Base-by-base conservation (phyloP, 2,888 invertebrate species). In the Colostygia pectinataria region DNA sequence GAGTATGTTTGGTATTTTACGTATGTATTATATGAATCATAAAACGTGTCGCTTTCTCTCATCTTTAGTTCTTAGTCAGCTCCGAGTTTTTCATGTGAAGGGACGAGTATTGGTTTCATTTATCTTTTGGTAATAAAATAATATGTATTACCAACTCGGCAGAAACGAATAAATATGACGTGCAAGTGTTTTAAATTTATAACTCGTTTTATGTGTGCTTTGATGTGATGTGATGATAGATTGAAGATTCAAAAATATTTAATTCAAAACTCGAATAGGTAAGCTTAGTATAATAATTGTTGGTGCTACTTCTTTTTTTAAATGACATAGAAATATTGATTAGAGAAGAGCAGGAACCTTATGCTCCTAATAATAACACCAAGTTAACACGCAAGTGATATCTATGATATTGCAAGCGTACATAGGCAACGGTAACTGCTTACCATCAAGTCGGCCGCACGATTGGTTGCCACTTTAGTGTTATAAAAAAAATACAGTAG, bases 1-100 rank as follows among this genome's bases (percentile, higher is more conserved):
- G 31, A 53, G 48, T 56, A 53, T 53, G 53, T 53, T 54, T 10
- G 34, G 42, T 52, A 48, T 34, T 43, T 44, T 55, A 36, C 42
- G 33, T 33, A 13, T 32, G 28, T 12, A 12, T 10, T n/a, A 20
- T 6, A 13, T 58, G 58, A 58, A 37, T 55, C 55, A 55, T 45
- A 6, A 20, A 5, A 4, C 5, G 4, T 2, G 32, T 36, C 32
- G 43, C 12, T 40, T 43, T 37, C 27, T 27, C 42, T 34, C 25
- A 9, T 20, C 23, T 34, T 39, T 14, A 15, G 32, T 40, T 50
- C 6, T 50, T 41, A 45, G 51, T 46, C 32, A 46, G 37, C 18
- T 14, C 23, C 7, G 27, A 44, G 36, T 14, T 29, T 12, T 39
- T 38, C 33, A 36, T 36, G 44, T 6, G 45, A 32, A 33, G 23